A percentile compares a stretch with the other conserved stretches of the same genome.
phyloP scores from a whole-genome alignment of 2,797 vertebrate genomes.

The Danio aesculapii region DNA sequence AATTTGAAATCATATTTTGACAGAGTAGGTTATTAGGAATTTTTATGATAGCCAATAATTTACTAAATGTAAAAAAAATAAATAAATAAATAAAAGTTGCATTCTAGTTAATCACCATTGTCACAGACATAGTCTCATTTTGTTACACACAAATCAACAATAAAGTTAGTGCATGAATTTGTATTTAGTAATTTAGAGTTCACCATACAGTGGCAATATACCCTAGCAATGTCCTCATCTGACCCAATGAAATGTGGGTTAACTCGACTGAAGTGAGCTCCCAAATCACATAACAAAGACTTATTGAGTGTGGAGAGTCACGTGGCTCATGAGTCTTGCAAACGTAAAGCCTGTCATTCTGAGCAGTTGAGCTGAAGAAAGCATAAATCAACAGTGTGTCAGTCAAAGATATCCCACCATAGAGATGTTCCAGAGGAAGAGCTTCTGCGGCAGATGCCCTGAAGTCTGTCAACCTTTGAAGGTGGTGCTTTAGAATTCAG shows the following conservation, averaged over 20 bases:
- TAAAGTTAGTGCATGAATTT: background rate
- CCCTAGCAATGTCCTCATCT: constrained; percentile 6
- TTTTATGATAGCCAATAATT: background rate
- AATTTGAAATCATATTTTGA: no score
- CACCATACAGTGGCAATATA: background rate
- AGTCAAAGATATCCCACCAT: constrained; percentile 39
- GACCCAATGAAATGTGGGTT: constrained; percentile 22
- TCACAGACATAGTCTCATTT: background rate
- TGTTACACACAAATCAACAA: background rate
- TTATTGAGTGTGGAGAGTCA: constrained; percentile 11
- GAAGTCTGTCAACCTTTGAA: constrained; percentile 44
- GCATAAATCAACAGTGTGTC: constrained; percentile 22
- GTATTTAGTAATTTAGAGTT: background rate
- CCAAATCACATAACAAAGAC: constrained; percentile 20
- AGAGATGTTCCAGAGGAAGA: constrained; percentile 27
- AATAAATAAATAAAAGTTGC: background rate
- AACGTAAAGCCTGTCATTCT: constrained; percentile 27
- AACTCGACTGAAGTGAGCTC: background rate
- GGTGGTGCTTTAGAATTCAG: constrained; percentile 45
- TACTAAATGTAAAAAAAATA: no score
- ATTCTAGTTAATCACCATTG: background rate
- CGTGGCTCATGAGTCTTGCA: constrained; percentile 6
- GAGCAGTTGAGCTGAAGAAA: constrained; percentile 18
- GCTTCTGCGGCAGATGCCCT: constrained; percentile 30
- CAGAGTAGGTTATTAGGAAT: no score